Base-by-base conservation (phyloP, 2,797 vertebrate species). In the Manis javanica region DNA sequence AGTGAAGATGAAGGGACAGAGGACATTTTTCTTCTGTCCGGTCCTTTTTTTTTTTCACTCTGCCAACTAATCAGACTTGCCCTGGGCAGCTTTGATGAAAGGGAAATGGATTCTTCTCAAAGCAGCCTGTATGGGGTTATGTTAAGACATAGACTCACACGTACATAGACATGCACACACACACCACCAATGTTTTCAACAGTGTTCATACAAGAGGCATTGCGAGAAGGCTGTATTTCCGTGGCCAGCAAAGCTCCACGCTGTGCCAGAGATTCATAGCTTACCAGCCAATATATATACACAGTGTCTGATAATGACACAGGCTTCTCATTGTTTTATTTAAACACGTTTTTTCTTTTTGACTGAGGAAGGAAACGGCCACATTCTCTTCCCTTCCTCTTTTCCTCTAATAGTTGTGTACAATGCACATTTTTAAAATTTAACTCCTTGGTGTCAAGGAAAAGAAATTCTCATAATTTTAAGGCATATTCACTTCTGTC, bases 371-470 rank as follows among this genome's bases (percentile, higher is more conserved):
- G 42, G 37, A 90, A 93, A 68, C 84, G 13, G 18, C 39, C 82
- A 7, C 72, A 75, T 39, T 96, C 26, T 78, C 37, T 81, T 49
- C 21, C 39, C 14, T 49, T 46, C 8, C 63, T 78, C 79, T 57
- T 93, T 53, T 11, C 69, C 71, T 34, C 15, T 37, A 21, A 53
- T 29, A 82, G 34, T 46, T 15, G 14, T 46, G 21, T 68, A 3
- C n/a, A 0, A 46, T 18, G 2, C 37, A 64, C 82, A 11, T 77
- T 57, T 94, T 91, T 92, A 96, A 64, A 92, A 0, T 86, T 96
- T 94, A 97, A 94, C 59, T 71, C 18, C 34, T 34, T 77, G n/a
- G 9, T 74, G 12, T 61, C 11, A 87, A 90, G n/a, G 81, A 57
- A 49, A 37, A 3, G 15, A 51, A 82, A 55, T 79, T 86, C 37